These are phyloP conservation scores for Dipodomys ordii DNA, from an alignment of 2,113 vertebrate species.

Conservation along the genomic window DNA sequence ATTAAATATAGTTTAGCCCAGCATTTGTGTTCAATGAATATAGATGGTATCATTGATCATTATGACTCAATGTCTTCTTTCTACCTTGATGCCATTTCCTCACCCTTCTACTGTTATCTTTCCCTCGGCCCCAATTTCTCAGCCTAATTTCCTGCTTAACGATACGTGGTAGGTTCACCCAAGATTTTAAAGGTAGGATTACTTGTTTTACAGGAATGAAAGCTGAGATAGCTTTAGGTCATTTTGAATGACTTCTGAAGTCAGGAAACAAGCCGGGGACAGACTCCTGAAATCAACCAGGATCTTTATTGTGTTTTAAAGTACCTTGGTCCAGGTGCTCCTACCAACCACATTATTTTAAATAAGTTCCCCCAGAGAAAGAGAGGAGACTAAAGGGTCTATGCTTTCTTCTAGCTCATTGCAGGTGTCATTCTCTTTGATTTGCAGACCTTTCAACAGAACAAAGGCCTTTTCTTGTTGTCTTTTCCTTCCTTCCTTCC, in stretches of 20 bases:
- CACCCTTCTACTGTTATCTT: not conserved
- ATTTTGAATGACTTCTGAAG: constrained; percentile 36
- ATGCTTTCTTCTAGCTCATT: constrained; percentile 40
- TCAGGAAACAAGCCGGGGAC: constrained; percentile 4
- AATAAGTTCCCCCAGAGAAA: not conserved
- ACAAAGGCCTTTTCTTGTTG: constrained; percentile 66
- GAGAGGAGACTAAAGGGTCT: constrained; percentile 43
- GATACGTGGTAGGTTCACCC: not conserved
- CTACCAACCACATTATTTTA: not conserved
- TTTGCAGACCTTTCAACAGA: constrained; percentile 56
- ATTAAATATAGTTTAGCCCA: constrained; percentile 15
- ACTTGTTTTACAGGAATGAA: not conserved
- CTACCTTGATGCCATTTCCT: not conserved
- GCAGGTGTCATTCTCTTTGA: constrained; percentile 63
- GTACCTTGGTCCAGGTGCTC: constrained; percentile 11
- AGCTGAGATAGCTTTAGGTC: not conserved
- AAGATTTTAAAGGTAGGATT: not conserved
- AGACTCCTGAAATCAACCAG: not conserved
- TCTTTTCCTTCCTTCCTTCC: not conserved
- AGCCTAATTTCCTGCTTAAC: not conserved
- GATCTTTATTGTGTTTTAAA: constrained; percentile 47
- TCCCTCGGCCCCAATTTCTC: not conserved
- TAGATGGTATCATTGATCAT: not conserved
- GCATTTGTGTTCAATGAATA: not conserved
- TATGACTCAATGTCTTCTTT: not conserved